Evolutionary conservation across 2,888 invertebrate genomes (phyloP), one percentile per base, ranked within the genome.

Genomic region (Phlogophora meticulosa): DNA sequence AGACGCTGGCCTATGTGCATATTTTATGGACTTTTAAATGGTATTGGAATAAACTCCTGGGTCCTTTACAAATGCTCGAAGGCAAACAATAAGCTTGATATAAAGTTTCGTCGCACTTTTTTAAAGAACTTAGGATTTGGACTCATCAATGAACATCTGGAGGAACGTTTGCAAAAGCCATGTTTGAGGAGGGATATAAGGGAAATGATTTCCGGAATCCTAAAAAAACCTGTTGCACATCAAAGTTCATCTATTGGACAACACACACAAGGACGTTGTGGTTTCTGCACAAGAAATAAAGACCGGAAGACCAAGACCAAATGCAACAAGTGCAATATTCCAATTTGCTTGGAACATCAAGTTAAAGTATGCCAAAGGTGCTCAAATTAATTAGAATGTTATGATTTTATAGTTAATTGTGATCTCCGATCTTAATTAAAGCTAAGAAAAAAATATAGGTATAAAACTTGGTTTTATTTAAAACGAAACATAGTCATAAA

Each of bases 261-360:
- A 17, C 48, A 46, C 7, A 22, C 45, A n/a, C 52, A 49, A 9
- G 53, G 53, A 38, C 52, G 53, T 20, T 62, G 62, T 48, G 62
- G 62, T 20, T 62, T 62, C 24, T 62, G 55, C 22, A n/a, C 46
- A 13, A 43, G 55, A 22, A 53, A 20, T n/a, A 62, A 48, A 38
- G 62, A 62, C 40, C 20, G 55, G 24, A 53, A 62, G 46, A 28
- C n/a, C 48, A 55, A 20, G 55, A 55, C 40, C 1, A 55, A 15
- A 38, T 62, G 62, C 42, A 22, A 38, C 5, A 53, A 40, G 48
- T 55, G 62, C 38, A 62, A 62, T 38, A 62, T 62, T 28, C 55
- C 53, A 34, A 55, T 55, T 48, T 62, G 55, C 22, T 46, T 53
- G 28, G 62, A 62, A 17, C 62, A 62, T 17, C 53, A 52, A 20